Evolutionary conservation across 2,113 vertebrate genomes (phyloP).

Genomic region (Urocitellus parryii): DNA sequence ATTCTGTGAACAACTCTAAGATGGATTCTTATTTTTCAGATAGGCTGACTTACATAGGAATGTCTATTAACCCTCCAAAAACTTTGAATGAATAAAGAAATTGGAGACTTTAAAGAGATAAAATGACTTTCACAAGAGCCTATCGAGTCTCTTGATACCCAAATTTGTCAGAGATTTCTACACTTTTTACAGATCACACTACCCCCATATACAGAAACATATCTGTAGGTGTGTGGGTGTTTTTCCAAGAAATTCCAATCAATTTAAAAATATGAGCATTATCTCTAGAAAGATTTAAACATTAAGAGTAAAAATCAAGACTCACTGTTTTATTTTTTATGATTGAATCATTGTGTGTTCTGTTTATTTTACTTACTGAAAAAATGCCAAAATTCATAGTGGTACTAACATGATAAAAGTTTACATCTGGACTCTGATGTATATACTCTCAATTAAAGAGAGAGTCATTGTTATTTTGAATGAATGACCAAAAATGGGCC

Average conservation of each 20-base stretch:
- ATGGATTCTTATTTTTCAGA: not conserved
- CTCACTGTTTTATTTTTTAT: not conserved
- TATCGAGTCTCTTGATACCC: not conserved
- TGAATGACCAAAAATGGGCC: not conserved
- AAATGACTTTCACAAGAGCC: not conserved
- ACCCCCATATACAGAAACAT: not conserved
- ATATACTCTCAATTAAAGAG: not conserved
- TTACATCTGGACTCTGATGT: not conserved
- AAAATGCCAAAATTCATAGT: not conserved
- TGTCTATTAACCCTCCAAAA: not conserved
- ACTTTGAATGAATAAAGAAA: not conserved
- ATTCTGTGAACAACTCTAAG: not conserved
- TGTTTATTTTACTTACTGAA: not conserved
- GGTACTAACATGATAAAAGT: not conserved
- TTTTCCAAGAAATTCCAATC: slow-evolving; percentile 4
- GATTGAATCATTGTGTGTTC: not conserved
- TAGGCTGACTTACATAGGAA: not conserved
- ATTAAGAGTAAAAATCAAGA: slow-evolving; percentile 29
- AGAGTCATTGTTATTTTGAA: not conserved
- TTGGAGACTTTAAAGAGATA: not conserved
- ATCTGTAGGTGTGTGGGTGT: not conserved
- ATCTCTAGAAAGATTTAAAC: slow-evolving; percentile 1
- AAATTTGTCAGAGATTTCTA: not conserved
- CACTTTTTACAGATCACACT: not conserved
- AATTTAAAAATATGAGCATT: not conserved